phyloP scores from a whole-genome alignment of 2,113 vertebrate genomes.

The Misgurnus mizolepis region DNA sequence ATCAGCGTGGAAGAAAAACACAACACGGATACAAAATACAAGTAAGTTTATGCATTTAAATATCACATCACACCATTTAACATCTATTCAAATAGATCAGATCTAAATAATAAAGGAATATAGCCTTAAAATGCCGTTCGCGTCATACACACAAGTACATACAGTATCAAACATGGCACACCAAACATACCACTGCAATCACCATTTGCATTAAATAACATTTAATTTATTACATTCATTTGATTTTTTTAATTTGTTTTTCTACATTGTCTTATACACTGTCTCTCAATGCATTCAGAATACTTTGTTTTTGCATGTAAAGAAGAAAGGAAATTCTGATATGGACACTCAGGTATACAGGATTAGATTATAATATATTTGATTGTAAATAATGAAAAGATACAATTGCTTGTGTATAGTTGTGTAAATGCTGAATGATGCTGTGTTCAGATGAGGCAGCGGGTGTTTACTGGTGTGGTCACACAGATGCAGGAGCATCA shows the following conservation, averaged over 20 bases:
- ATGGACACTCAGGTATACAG: constrained; percentile 52
- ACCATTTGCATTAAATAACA: background rate
- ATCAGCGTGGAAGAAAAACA: background rate
- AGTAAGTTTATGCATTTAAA: background rate
- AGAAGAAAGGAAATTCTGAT: constrained; percentile 21
- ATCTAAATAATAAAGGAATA: background rate
- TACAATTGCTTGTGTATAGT: background rate
- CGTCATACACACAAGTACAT: background rate
- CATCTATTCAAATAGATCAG: background rate
- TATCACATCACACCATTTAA: background rate
- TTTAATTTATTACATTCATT: background rate
- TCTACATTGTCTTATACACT: background rate
- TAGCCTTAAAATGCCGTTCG: background rate
- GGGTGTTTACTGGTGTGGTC: constrained; percentile 71
- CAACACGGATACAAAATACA: background rate
- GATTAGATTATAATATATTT: background rate
- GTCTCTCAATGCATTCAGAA: constrained; percentile 14
- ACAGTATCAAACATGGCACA: background rate
- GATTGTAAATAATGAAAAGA: background rate
- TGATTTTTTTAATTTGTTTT: background rate
- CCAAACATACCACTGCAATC: background rate
- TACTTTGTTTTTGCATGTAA: constrained; percentile 21
- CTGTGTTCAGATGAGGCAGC: constrained; percentile 67
- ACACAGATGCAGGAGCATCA: constrained; percentile 73
- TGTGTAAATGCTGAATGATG: background rate